These are phyloP conservation scores for Otus sunia DNA, from an alignment of 2,113 vertebrate species.

Conservation along the genomic window DNA sequence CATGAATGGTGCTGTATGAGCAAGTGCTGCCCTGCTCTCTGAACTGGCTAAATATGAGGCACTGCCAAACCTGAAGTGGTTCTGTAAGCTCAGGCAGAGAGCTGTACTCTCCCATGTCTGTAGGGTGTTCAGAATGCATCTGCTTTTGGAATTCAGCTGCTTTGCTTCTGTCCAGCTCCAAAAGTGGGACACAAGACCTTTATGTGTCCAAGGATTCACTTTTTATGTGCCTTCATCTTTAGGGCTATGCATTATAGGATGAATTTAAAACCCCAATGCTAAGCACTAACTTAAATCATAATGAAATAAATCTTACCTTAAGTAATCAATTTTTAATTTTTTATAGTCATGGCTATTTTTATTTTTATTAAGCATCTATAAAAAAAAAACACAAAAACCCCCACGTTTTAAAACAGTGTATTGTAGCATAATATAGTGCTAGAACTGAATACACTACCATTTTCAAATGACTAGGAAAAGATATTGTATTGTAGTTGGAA, in stretches of 20 bases:
- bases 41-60: background rate
- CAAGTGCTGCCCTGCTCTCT: background rate
- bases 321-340: background rate
- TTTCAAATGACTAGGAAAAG: background rate
- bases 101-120: accelerated
- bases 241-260: background rate
- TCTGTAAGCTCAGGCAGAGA: background rate
- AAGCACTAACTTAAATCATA: background rate
- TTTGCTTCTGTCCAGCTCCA: background rate
- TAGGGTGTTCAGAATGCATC: accelerated
- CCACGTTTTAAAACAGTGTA: background rate
- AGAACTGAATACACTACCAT: background rate
- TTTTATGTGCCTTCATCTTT: background rate
- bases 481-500: background rate
- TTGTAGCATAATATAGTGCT: background rate
- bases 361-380: background rate
- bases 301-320: background rate
- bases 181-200: background rate
- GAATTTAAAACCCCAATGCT: background rate
- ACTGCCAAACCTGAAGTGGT: background rate
- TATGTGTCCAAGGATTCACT: background rate
- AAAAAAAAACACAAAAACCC: background rate
- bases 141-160: background rate
- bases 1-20: background rate
- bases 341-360: background rate